Conservation (phyloP, 2,888 invertebrate species). For the Himalopsyche japonica region DNA sequence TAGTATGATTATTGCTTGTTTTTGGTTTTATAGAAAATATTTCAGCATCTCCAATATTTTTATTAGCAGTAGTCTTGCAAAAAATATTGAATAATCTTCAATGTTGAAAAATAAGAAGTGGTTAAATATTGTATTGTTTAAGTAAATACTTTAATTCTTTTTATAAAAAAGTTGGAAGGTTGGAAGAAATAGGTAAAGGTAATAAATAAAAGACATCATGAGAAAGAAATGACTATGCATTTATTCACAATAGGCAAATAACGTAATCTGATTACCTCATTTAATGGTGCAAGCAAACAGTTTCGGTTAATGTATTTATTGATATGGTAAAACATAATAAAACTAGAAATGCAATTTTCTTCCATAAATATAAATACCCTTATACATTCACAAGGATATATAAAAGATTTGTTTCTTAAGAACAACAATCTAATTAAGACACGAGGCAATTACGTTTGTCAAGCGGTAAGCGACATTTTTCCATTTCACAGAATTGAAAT, state of each 20-base stretch:
- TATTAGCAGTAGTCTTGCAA: too few species aligned
- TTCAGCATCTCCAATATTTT: too few species aligned
- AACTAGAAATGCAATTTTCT: slow-evolving; percentile 39
- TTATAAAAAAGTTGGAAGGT: not conserved
- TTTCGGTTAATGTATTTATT: slow-evolving; percentile 33
- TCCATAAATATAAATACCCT: slow-evolving; percentile 36
- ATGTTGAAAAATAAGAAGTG: too few species aligned
- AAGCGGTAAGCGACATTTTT: slow-evolving; percentile 40
- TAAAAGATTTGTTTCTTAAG: slow-evolving; percentile 38
- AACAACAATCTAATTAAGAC: slow-evolving; percentile 41
- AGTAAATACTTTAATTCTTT: not conserved
- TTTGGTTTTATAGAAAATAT: too few species aligned
- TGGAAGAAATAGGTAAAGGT: not conserved
- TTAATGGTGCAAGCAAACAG: slow-evolving; percentile 38
- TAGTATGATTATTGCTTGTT: too few species aligned
- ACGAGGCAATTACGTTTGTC: slow-evolving; percentile 41
- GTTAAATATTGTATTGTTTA: too few species aligned
- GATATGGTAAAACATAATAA: slow-evolving; percentile 39
- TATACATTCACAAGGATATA: slow-evolving; percentile 29
- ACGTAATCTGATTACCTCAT: slow-evolving; percentile 36
- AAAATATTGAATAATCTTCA: too few species aligned
- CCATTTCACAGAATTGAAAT: slow-evolving; percentile 32
- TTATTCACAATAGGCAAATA: slow-evolving; percentile 53
- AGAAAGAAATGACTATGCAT: slow-evolving; percentile 53
- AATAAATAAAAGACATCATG: slow-evolving; percentile 32